Conservation (phyloP, 2,113 vertebrate genomes). For the Coptodon rendalli region DNA sequence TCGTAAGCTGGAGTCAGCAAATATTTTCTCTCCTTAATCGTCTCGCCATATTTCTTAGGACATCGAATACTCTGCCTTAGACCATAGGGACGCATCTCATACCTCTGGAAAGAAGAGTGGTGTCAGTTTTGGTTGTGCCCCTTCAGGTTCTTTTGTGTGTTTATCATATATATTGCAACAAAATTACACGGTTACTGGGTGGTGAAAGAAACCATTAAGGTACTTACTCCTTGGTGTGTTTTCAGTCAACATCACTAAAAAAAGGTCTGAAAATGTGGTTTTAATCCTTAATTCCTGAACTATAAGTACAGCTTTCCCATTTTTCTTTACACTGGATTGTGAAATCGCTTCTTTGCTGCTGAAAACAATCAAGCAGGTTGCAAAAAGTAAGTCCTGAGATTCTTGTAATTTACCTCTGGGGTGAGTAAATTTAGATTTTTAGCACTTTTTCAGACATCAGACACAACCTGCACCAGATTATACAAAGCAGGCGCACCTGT, state of each 20-base stretch:
- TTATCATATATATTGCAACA: neutral
- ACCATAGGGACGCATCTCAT: constrained; percentile 50
- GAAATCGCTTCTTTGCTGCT: neutral
- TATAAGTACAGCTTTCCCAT: neutral
- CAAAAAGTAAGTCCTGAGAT: neutral
- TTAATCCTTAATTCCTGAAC: neutral
- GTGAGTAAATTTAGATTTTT: neutral
- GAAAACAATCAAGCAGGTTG: neutral
- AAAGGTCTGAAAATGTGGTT: neutral
- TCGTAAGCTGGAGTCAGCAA: neutral
- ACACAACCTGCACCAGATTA: constrained; percentile 15
- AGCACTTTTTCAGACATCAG: neutral
- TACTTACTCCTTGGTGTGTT: constrained; percentile 35
- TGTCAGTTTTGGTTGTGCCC: neutral
- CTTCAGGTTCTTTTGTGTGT: neutral
- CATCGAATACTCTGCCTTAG: constrained; percentile 49
- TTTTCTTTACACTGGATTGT: neutral
- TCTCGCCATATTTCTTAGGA: constrained; percentile 59
- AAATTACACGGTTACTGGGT: neutral
- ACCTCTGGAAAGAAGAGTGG: constrained; percentile 19
- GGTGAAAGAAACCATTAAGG: neutral
- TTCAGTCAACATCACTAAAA: constrained; percentile 2
- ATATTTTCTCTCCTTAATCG: constrained; percentile 36
- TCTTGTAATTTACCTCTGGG: neutral
- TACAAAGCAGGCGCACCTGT: constrained; percentile 53